Conservation (phyloP, 2,888 invertebrate species). For the Tryphoninae sp. region DNA sequence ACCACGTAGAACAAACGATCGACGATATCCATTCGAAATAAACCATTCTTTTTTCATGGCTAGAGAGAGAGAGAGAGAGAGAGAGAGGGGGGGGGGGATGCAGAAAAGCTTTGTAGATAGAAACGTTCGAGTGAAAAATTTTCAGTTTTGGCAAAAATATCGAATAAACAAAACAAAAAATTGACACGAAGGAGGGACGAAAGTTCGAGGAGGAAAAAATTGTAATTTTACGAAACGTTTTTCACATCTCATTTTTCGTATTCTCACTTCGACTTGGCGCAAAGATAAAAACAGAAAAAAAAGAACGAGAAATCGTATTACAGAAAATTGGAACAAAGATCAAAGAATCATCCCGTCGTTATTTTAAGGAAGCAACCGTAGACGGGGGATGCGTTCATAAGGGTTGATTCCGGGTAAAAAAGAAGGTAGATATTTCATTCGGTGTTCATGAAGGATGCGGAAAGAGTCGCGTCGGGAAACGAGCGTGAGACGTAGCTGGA, state of each 20-base stretch:
- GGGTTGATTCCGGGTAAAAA: background rate
- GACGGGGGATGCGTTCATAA: background rate
- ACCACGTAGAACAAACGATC: conserved; percentile 26
- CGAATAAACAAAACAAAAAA: background rate
- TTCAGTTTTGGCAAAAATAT: background rate
- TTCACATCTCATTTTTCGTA: too few relatives aligned
- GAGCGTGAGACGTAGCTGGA: conserved; percentile 15
- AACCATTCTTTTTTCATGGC: conserved; percentile 46
- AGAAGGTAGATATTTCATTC: conserved; percentile 18
- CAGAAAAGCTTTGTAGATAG: background rate
- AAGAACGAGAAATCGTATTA: background rate
- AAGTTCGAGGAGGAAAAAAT: background rate
- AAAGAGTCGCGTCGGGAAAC: background rate
- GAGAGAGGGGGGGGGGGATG: background rate
- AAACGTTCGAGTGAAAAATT: background rate
- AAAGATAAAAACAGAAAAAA: background rate
- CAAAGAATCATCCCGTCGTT: too few relatives aligned
- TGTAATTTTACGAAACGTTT: too few relatives aligned
- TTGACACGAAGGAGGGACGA: background rate
- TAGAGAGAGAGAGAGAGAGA: too few relatives aligned
- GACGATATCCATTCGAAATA: conserved; percentile 26
- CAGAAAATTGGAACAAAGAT: background rate
- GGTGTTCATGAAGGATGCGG: background rate
- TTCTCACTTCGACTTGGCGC: too few relatives aligned
- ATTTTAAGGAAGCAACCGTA: too few relatives aligned